Conservation (phyloP, 2,113 vertebrate genomes). For the Pachycephala philippinensis region DNA sequence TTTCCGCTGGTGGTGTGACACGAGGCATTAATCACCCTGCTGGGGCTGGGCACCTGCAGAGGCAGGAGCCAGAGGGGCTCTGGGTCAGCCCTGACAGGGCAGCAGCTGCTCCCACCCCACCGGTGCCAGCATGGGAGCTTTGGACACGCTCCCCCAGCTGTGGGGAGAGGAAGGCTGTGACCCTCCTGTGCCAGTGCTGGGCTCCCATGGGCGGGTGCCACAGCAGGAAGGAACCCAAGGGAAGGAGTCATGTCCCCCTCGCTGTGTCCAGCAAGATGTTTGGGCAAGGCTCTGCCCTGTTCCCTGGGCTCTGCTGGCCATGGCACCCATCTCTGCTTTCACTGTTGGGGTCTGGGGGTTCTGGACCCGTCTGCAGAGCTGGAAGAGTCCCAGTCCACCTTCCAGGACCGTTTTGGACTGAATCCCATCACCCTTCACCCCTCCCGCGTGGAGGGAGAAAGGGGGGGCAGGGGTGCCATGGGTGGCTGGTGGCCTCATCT, state of each 20-base stretch:
- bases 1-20: neutral
- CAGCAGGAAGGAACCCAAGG: neutral
- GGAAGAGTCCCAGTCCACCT: neutral
- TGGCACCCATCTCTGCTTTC: neutral
- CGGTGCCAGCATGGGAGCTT: rapidly evolving
- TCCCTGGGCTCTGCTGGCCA: neutral
- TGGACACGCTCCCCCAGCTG: neutral
- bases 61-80: neutral
- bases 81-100: neutral
- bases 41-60: neutral
- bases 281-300: neutral
- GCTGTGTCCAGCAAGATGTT: neutral
- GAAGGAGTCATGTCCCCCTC: neutral
- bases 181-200: neutral
- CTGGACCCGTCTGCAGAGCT: neutral
- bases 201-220: neutral
- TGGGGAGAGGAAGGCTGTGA: neutral
- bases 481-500: neutral
- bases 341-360: neutral
- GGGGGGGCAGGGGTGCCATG: rapidly evolving
- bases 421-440: neutral
- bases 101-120: neutral
- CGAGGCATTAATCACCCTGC: neutral
- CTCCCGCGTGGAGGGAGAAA: rapidly evolving
- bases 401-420: neutral